A percentile compares a stretch with the other conserved stretches of the same genome.
Evolutionary conservation across 2,113 vertebrate genomes (phyloP).

Genomic region (Odontesthes bonariensis): DNA sequence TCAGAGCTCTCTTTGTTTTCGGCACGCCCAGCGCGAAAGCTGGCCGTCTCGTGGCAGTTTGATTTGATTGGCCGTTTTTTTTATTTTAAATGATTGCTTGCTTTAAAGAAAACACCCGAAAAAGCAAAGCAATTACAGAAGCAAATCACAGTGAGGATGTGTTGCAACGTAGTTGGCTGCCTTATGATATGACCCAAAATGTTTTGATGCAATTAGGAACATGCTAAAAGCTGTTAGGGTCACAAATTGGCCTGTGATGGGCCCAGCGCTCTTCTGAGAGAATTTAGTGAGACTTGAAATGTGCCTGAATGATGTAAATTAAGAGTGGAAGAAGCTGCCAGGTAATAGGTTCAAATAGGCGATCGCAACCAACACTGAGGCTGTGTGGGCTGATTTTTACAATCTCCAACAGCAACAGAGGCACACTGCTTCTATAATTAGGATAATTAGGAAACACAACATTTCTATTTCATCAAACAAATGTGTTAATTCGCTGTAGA

Average conservation of each 20-base stretch:
- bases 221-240: not conserved
- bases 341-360: not conserved
- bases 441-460: slow-evolving; percentile 11
- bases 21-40: not conserved
- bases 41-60: too few species aligned
- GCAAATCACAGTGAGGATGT: too few species aligned
- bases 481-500: not conserved
- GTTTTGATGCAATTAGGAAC: not conserved
- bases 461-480: not conserved
- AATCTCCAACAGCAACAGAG: not conserved
- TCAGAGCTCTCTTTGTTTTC: not conserved
- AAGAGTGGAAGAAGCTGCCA: not conserved
- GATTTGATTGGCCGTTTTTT: too few species aligned
- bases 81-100: too few species aligned
- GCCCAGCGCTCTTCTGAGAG: too few species aligned
- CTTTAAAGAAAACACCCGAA: too few species aligned
- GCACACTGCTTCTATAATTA: not conserved
- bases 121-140: too few species aligned
- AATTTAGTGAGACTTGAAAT: not conserved
- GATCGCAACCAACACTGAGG: not conserved
- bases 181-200: too few species aligned
- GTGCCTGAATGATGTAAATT: not conserved
- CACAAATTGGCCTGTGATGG: not conserved
- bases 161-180: too few species aligned
- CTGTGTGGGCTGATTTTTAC: not conserved